Base-by-base conservation (phyloP, 1,140 invertebrate genomes). In the Homarus americanus region DNA sequence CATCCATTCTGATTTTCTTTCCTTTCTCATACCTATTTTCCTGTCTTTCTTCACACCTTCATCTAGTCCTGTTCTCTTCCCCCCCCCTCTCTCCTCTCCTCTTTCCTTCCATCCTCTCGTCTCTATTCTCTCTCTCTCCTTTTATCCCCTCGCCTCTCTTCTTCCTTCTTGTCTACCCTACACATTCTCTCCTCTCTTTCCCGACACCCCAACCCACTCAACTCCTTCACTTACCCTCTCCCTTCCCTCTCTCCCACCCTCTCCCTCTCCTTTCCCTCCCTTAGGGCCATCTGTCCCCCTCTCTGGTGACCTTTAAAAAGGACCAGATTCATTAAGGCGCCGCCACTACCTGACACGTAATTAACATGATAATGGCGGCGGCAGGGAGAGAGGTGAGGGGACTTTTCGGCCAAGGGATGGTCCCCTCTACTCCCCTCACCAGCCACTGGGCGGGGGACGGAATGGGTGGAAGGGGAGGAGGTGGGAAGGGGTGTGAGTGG, bases 291-390 rank as follows among this genome's bases (percentile, higher is more conserved):
- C n/a, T n/a, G n/a, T n/a, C n/a, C n/a, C n/a, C n/a, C 41, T 36
- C 15, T 41, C 41, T 10, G 15, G 9, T 36, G 49, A 82, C 49
- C 2, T 24, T 15, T 32, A 5, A 82, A 49, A 79, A 82, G 63
- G 24, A 63, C 34, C 36, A 82, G n/a, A 82, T 82, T 82, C 79
- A 82, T 82, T 82, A 82, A 82, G 79, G 79, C 36, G 49, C 32
- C 49, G 79, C 79, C 79, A 38, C 79, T 82, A 82, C 79, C 79
- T 82, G 79, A 82, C 79, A 36, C 41, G 79, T 82, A 82, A 82
- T 82, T 82, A 82, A 34, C 79, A 82, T 82, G 44, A 63, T 82
- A 82, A 82, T 82, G 79, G 49, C 5, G 38, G 40, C 38, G 40
- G 44, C 76, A 28, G 41, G 36, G 76, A 38, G 44, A 38, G 36